phyloP scores from a whole-genome alignment of 2,797 vertebrate genomes.

The Eptatretus atami region DNA sequence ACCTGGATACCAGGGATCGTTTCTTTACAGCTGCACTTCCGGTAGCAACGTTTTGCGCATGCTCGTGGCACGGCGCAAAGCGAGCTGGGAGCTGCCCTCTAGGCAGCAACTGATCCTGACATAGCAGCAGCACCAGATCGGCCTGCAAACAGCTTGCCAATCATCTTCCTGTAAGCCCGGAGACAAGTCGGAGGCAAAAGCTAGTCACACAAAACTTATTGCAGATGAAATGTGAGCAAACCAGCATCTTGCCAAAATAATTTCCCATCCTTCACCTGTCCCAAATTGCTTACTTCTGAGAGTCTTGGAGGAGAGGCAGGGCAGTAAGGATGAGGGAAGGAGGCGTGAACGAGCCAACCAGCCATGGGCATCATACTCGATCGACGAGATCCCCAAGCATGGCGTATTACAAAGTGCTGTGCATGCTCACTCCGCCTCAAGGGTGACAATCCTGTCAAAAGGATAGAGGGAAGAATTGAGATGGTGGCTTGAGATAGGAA shows the following conservation, averaged over 20 bases:
- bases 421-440: too few species aligned
- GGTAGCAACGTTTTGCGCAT: conserved; percentile 38
- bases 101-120: conserved; percentile 33
- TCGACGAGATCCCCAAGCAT: too few species aligned
- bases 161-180: conserved; percentile 11
- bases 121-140: conserved; percentile 18
- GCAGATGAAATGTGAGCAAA: conserved; percentile 1
- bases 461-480: too few species aligned
- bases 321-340: too few species aligned
- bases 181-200: neutral
- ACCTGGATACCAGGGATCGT: conserved; percentile 32
- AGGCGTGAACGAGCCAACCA: too few species aligned
- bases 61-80: conserved; percentile 25
- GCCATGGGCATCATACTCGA: too few species aligned
- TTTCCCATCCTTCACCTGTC: too few species aligned
- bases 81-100: conserved; percentile 43
- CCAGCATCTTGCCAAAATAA: neutral
- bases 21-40: conserved; percentile 30
- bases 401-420: too few species aligned
- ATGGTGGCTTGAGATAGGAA: too few species aligned
- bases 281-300: too few species aligned
- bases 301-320: too few species aligned
- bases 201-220: rapidly evolving
- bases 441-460: too few species aligned
- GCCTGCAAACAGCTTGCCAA: conserved; percentile 20